Evolutionary conservation across 2,888 invertebrate genomes (phyloP), one percentile per base, ranked within the genome.

Genomic region (Drosophila borborema): DNA sequence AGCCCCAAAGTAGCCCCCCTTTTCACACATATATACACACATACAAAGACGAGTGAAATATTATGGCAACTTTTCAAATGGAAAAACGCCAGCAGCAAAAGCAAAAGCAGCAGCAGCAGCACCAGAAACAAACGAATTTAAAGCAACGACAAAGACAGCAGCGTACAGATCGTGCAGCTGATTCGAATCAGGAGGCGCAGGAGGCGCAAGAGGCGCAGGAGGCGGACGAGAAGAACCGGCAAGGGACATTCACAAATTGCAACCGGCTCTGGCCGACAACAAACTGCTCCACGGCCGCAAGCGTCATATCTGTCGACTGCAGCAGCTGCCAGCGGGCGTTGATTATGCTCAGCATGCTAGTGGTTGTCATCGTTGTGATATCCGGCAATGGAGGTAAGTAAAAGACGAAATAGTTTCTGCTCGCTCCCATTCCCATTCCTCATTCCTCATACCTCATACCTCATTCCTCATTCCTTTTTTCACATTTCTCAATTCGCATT

Each of bases 11-110:
- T 41, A 62, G 40, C 45, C 56, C 46, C 58, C 63, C 40, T 58
- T 31, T 34, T 41, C 41, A n/a, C 41, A 34, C 34, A 28, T 28
- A 34, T 16, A 28, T n/a, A 48, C 31, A 46, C 28, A 48, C 28
- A 28, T n/a, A 65, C 40, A 68, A 74, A 69, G 64, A 69, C 56
- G 64, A 80, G 81, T 80, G 71, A 89, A 91, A 91, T 87, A 91
- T 90, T 84, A 91, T 91, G 91, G 91, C 91, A 88, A 91, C 88
- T 89, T 90, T 91, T 91, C 88, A 90, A 86, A 82, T 86, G 81
- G 86, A 90, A 86, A 80, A 81, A 73, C 86, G 86, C 77, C 91
- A 90, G 83, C 85, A 74, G 60, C 74, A 77, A 43, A 60, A 75
- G 68, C 78, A 72, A 36, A 64, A 67, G 14, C 69, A 68, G 54